Evolutionary conservation across 2,797 vertebrate species (phyloP).

Genomic region (Pristis pectinata): DNA sequence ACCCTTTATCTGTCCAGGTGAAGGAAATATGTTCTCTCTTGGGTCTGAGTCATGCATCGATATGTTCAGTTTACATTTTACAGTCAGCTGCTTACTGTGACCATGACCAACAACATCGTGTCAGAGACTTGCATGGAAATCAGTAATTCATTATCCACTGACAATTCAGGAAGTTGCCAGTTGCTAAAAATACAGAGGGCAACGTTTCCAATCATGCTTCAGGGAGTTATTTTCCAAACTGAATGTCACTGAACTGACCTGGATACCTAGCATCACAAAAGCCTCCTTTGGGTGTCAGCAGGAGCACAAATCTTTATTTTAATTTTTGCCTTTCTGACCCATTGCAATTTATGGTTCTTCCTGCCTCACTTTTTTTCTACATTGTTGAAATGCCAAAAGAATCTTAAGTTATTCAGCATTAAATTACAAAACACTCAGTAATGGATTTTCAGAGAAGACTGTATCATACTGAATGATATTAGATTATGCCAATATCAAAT

Average conservation of each 20-base stretch:
- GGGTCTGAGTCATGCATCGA: not conserved
- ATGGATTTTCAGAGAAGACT: not conserved
- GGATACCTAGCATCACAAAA: not conserved
- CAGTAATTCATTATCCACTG: not conserved
- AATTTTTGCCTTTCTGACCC: not conserved
- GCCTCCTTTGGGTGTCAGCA: not conserved
- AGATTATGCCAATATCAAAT: slow-evolving; percentile 22
- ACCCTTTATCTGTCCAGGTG: too few species aligned
- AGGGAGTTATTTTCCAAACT: not conserved
- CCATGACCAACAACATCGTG: not conserved
- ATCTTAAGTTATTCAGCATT: not conserved
- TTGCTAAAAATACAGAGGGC: not conserved
- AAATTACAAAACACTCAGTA: not conserved
- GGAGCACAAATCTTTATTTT: not conserved
- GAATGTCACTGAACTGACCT: not conserved
- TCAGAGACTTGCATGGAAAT: not conserved
- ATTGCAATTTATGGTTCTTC: not conserved
- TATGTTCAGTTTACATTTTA: not conserved
- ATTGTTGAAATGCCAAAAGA: not conserved
- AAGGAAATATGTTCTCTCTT: not conserved
- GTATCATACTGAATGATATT: slow-evolving; percentile 10
- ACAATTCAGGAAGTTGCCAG: not conserved
- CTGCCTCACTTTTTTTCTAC: not conserved
- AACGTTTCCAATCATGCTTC: not conserved
- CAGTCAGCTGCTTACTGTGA: not conserved